Percentiles rank a stretch among this genome's conserved stretches.
phyloP scores from a whole-genome alignment of 2,888 invertebrate genomes.

The Punctoribates punctum region DNA sequence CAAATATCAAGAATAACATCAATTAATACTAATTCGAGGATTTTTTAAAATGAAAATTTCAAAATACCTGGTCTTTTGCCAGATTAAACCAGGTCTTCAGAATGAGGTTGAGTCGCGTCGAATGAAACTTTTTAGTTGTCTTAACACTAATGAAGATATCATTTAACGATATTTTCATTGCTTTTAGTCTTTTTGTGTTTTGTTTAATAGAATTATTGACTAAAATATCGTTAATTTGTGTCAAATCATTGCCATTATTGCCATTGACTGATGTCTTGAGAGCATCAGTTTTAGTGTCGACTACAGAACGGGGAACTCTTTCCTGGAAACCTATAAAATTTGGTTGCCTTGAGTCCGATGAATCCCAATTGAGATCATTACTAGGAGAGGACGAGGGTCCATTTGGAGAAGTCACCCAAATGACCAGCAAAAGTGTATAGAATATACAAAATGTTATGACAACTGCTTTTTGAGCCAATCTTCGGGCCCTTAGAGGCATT shows the following conservation, averaged over 20 bases:
- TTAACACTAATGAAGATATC: slow-evolving; percentile 94
- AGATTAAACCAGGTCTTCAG: slow-evolving; percentile 93
- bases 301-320: slow-evolving; percentile 32
- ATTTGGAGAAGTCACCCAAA: not conserved
- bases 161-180: slow-evolving; percentile 57
- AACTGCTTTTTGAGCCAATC: slow-evolving; percentile 21
- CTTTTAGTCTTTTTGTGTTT: not conserved
- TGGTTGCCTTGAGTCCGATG: not conserved
- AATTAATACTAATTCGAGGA: not conserved
- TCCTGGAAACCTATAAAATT: slow-evolving; percentile 31
- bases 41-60: not conserved
- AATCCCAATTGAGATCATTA: not conserved
- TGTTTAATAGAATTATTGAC: not conserved
- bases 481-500: slow-evolving; percentile 12
- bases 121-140: slow-evolving; percentile 83
- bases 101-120: slow-evolving; percentile 75
- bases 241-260: slow-evolving; percentile 10
- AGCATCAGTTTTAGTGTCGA: not conserved
- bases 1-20: slow-evolving; percentile 38
- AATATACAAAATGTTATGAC: slow-evolving; percentile 3
- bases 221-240: not conserved
- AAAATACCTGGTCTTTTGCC: slow-evolving; percentile 78
- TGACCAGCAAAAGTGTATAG: slow-evolving; percentile 17
- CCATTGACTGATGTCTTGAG: not conserved
- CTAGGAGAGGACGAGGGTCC: not conserved